Evolutionary conservation across 2,888 invertebrate species (phyloP).

Genomic region (Carterocephalus palaemon): DNA sequence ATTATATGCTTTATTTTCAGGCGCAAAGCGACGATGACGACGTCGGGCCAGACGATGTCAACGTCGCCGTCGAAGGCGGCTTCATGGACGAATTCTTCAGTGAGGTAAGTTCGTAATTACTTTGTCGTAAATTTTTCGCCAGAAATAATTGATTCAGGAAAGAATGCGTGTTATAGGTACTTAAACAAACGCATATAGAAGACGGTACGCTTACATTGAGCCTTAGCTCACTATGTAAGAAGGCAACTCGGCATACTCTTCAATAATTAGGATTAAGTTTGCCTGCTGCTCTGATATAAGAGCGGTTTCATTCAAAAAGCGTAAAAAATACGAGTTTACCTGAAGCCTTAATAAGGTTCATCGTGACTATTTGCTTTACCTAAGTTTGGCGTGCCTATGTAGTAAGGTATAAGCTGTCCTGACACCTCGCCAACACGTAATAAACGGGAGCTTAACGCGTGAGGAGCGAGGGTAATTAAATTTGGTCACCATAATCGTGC

Average conservation of each 20-base stretch:
- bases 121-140: too few relatives aligned
- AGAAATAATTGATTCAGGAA: too few relatives aligned
- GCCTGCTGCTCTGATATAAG: too few relatives aligned
- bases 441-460: constrained; percentile 11
- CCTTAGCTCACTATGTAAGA: too few relatives aligned
- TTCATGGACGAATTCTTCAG: constrained; percentile 99
- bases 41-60: constrained; percentile 95
- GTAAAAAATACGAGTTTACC: too few relatives aligned
- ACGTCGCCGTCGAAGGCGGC: constrained; percentile 96
- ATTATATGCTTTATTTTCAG: constrained; percentile 70
- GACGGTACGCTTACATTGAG: too few relatives aligned
- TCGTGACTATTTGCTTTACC: background rate
- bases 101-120: constrained; percentile 84
- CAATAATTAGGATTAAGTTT: too few relatives aligned
- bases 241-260: too few relatives aligned
- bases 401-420: constrained; percentile 74
- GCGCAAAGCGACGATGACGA: constrained; percentile 99
- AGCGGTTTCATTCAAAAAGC: too few relatives aligned
- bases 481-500: constrained; percentile 15
- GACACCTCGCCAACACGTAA: constrained; percentile 8
- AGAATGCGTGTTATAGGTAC: too few relatives aligned
- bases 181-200: too few relatives aligned
- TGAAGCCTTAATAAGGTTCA: too few relatives aligned
- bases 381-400: constrained; percentile 83
- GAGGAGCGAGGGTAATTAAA: constrained; percentile 14